Conservation (phyloP, 2,113 vertebrate species). For the Thinocorus orbignyianus region DNA sequence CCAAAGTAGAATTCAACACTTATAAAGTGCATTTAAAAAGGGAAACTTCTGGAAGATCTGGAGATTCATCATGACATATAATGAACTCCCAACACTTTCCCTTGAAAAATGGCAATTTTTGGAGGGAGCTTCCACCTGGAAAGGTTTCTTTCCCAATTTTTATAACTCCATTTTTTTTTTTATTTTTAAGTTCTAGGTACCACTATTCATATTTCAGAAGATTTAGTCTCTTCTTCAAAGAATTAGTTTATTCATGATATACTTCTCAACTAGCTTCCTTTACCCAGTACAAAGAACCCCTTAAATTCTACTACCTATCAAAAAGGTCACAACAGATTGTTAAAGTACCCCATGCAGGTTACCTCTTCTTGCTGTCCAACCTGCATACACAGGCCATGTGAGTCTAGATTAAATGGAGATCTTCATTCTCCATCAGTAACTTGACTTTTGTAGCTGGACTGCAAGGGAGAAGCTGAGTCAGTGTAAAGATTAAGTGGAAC, state of each 20-base stretch:
- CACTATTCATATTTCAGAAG: neutral
- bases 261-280: neutral
- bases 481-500: neutral
- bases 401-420: neutral
- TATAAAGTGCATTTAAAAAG: neutral
- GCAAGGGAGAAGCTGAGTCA: neutral
- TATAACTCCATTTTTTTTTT: neutral
- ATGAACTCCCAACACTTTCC: neutral
- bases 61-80: neutral
- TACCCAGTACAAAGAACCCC: neutral
- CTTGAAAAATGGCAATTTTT: neutral
- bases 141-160: neutral
- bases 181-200: neutral
- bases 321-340: neutral
- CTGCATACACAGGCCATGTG: accelerated
- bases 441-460: neutral
- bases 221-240: neutral
- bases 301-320: neutral
- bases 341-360: neutral
- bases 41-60: neutral
- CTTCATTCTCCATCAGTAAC: neutral
- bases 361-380: neutral
- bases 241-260: neutral
- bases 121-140: neutral
- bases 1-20: neutral